These are phyloP conservation scores for Cheilosia urbana DNA, from an alignment of 2,888 invertebrate species.

Conservation along the genomic window DNA sequence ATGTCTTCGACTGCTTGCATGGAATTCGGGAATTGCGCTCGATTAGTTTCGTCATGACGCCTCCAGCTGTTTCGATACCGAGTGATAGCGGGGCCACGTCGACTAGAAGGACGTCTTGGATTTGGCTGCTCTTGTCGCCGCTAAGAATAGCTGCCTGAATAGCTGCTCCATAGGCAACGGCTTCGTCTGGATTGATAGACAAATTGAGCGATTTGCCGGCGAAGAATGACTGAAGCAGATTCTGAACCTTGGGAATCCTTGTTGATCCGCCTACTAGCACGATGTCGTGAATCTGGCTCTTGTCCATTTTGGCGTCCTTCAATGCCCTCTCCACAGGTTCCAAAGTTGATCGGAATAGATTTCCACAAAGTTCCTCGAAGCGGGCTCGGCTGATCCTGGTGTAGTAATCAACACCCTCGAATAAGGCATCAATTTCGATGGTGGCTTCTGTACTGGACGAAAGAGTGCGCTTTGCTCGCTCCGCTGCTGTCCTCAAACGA, in stretches of 20 bases:
- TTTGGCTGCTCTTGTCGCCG: no score
- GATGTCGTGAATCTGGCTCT: conserved; percentile 90
- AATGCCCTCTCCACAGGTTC: conserved; percentile 92
- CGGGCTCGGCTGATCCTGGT: conserved; percentile 90
- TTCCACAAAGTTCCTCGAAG: conserved; percentile 90
- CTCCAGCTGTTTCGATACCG: conserved; percentile 91
- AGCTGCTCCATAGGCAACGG: conserved; percentile 92
- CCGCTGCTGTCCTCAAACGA: conserved; percentile 89
- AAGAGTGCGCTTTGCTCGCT: conserved; percentile 90
- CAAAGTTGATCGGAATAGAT: conserved; percentile 89
- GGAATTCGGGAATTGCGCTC: conserved; percentile 90
- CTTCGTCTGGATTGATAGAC: conserved; percentile 92
- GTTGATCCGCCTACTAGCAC: conserved; percentile 93
- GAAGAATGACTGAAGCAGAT: conserved; percentile 90
- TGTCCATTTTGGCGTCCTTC: conserved; percentile 91
- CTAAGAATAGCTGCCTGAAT: conserved; percentile 90
- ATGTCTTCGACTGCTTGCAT: conserved; percentile 89
- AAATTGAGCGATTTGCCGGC: conserved; percentile 89
- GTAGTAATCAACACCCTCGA: conserved; percentile 90
- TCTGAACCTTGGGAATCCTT: conserved; percentile 91
- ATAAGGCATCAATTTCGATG: conserved; percentile 91
- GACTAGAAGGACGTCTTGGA: no score
- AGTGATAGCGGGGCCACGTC: no score
- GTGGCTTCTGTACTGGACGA: conserved; percentile 91
- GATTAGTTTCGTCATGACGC: conserved; percentile 91